phyloP scores from a whole-genome alignment of 2,113 vertebrate genomes.

The Cephalopholis sonnerati region DNA sequence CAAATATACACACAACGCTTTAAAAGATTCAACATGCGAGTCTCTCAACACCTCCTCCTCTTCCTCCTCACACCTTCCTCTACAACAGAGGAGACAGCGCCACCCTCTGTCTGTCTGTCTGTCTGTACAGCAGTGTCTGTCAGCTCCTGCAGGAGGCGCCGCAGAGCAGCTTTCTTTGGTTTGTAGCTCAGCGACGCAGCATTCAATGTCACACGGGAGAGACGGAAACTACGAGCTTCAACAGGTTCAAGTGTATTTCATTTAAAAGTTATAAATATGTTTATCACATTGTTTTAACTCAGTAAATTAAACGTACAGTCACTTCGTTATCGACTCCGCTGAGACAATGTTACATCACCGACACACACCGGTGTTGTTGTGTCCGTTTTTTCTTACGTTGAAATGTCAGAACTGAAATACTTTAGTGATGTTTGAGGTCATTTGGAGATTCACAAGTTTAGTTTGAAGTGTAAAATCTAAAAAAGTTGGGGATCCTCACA shows the following conservation, averaged over 20 bases:
- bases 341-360: background rate
- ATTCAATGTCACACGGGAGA: conserved; percentile 27
- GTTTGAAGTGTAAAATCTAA: too few relatives aligned
- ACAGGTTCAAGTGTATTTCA: too few relatives aligned
- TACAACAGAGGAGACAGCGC: background rate
- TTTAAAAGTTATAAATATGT: too few relatives aligned
- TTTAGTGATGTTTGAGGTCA: too few relatives aligned
- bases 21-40: conserved; percentile 23
- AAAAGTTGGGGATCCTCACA: too few relatives aligned
- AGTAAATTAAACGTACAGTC: too few relatives aligned
- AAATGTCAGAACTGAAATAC: too few relatives aligned
- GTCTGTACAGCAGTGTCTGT: conserved; percentile 41
- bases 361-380: too few relatives aligned
- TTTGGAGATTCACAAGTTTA: too few relatives aligned
- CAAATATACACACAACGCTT: conserved; percentile 76
- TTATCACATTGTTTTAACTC: too few relatives aligned
- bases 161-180: conserved; percentile 75
- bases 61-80: background rate
- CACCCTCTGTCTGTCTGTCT: background rate
- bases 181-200: conserved; percentile 44
- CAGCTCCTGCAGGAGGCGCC: conserved; percentile 45
- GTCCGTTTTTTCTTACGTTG: too few relatives aligned
- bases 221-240: conserved; percentile 1
- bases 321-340: too few relatives aligned
- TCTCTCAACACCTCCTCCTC: background rate